Evolutionary conservation across 1,140 invertebrate species (phyloP).

Genomic region (Heliothis virescens): DNA sequence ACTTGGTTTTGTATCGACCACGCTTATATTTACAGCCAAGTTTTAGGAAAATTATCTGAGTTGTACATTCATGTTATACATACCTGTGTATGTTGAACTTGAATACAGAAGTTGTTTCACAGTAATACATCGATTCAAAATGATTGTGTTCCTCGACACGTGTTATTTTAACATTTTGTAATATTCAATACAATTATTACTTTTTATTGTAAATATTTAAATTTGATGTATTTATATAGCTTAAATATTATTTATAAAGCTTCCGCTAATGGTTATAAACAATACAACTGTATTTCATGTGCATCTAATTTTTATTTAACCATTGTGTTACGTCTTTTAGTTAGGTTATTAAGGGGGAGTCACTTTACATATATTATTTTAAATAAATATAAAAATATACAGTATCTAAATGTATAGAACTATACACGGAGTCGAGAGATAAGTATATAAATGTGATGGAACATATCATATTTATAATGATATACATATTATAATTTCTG

Average conservation of each 20-base stretch:
- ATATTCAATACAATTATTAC: neutral
- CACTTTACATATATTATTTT: neutral
- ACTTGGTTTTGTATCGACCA: no score
- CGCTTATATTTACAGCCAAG: no score
- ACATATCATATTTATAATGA: conserved; percentile 72
- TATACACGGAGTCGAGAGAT: conserved; percentile 45
- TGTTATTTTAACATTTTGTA: neutral
- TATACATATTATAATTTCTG: conserved; percentile 39
- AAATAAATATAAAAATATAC: conserved; percentile 11
- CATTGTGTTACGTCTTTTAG: neutral
- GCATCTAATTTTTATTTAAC: neutral
- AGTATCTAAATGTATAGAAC: conserved; percentile 13
- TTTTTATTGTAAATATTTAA: neutral
- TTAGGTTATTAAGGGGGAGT: neutral
- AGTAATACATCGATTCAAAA: neutral
- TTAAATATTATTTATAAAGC: neutral
- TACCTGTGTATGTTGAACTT: neutral
- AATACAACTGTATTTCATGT: conserved; percentile 1
- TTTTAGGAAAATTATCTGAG: no score
- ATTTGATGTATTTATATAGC: neutral
- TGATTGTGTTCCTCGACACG: neutral
- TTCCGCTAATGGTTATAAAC: conserved; percentile 11
- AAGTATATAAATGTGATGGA: conserved; percentile 58
- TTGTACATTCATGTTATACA: no score
- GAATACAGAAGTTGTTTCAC: neutral